Conservation (phyloP, 2,797 vertebrate genomes). For the Ibycter americanus region DNA sequence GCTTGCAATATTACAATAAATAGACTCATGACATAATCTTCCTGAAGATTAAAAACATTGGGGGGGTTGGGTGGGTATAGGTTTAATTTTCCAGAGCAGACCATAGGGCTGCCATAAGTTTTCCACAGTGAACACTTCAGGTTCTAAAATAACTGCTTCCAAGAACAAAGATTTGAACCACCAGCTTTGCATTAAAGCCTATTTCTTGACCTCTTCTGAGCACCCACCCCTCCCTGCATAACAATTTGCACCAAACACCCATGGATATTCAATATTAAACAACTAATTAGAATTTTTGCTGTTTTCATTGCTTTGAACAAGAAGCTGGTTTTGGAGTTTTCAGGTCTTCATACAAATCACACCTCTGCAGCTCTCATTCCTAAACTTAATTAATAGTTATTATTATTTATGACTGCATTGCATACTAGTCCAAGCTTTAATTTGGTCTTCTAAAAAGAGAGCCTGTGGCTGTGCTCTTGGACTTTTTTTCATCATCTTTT, state of each 20-base stretch:
- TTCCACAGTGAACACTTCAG: background rate
- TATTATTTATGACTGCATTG: constrained; percentile 65
- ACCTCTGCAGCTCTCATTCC: constrained; percentile 47
- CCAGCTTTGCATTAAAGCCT: background rate
- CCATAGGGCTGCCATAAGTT: background rate
- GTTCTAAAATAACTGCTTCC: background rate
- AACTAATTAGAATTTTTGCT: constrained; percentile 62
- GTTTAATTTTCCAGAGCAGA: background rate
- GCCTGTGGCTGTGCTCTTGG: constrained; percentile 35
- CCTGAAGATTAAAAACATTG: background rate
- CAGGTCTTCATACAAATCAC: constrained; percentile 37
- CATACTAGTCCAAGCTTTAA: constrained; percentile 35
- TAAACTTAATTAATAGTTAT: constrained; percentile 70
- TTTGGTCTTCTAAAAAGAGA: constrained; percentile 35
- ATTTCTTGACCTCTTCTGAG: background rate
- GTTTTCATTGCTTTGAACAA: constrained; percentile 61
- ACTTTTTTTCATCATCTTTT: background rate
- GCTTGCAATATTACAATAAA: background rate
- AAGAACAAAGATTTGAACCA: background rate
- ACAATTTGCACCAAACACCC: constrained; percentile 12
- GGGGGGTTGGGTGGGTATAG: background rate
- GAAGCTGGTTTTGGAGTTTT: constrained; percentile 33
- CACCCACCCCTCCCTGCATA: background rate
- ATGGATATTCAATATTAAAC: constrained; percentile 65
- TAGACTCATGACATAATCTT: background rate